Percentiles rank a stretch among this genome's conserved stretches.
Conservation (phyloP, 2,888 invertebrate species). For the Leucoptera coffeella region DNA sequence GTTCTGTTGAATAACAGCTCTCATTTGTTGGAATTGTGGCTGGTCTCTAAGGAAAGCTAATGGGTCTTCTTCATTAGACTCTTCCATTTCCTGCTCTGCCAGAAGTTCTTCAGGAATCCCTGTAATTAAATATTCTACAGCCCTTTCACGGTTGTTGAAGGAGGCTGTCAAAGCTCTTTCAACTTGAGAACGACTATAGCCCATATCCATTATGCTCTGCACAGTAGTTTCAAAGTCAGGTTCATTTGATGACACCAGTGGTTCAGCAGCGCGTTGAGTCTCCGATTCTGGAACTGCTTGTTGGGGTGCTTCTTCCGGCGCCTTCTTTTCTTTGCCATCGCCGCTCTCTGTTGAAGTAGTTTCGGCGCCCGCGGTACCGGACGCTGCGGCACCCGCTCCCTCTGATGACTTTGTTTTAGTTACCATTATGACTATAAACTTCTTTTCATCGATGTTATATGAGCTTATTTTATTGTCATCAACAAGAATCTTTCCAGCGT, state of each 20-base stretch:
- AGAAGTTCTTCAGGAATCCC: constrained; percentile 69
- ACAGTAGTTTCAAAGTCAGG: constrained; percentile 54
- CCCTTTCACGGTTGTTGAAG: constrained; percentile 95
- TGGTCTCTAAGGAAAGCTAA: constrained; percentile 86
- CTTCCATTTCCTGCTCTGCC: constrained; percentile 43
- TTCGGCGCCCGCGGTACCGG: constrained; percentile 25
- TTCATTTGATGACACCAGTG: constrained; percentile 17
- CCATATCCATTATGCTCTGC: constrained; percentile 93
- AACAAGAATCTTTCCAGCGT: constrained; percentile 89
- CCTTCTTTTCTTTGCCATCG: constrained; percentile 26
- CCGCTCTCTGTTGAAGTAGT: constrained; percentile 41
- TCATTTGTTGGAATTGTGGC: constrained; percentile 97
- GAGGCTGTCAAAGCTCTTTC: constrained; percentile 90
- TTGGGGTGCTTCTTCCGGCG: constrained; percentile 24
- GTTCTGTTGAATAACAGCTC: constrained; percentile 86
- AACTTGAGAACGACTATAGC: constrained; percentile 77
- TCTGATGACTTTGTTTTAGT: constrained; percentile 59
- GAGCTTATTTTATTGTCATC: constrained; percentile 80
- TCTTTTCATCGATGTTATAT: constrained; percentile 94
- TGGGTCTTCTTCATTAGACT: constrained; percentile 60
- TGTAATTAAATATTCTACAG: constrained; percentile 93
- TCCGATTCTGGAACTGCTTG: constrained; percentile 22
- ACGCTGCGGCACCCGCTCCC: constrained; percentile 15
- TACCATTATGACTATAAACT: constrained; percentile 96
- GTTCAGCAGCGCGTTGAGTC: constrained; percentile 19